Base-by-base conservation (phyloP, 2,113 vertebrate species). In the Alectura lathami region DNA sequence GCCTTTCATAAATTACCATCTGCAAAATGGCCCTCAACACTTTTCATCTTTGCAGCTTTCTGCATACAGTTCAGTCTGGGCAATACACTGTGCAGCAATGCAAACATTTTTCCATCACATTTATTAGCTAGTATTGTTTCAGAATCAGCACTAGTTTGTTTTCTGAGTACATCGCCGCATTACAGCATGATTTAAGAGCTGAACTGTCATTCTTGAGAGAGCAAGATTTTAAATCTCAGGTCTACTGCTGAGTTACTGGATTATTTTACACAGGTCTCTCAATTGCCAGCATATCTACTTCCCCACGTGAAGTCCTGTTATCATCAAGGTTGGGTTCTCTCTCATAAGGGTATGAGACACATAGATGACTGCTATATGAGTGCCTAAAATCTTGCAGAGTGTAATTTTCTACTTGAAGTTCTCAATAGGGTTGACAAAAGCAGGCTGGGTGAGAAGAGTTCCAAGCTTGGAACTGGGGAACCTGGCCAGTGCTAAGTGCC, bases 121-220 rank as follows among this genome's bases (percentile, higher is more conserved):
- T 86, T 93, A 75, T 95, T 94, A 92, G 75, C 54, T 79, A 50
- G 16, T 50, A 92, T 94, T 95, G 84, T 94, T 94, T 88, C 72
- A 87, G 67, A 95, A 91, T 92, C 86, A 92, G 78, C 32, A 54
- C 40, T 79, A n/a, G 54, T 80, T 91, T 94, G 93, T 91, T 94
- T 92, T 83, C 59, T 64, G 83, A 83, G 64, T 74, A 54, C 32
- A 70, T 77, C 75, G 69, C 5, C 74, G 59, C 34, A 93, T 47
- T 29, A 77, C 45, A 81, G 51, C 42, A 47, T 14, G 38, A 90
- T 77, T 95, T 77, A 63, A 69, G 50, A 86, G 40, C 48, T 87
- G 70, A 91, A 95, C 8, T 63, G 34, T 56, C 74, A 78, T 23
- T 30, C 36, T 80, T 2, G 1, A 90, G 67, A 30, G 24, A 89